Percentiles rank a stretch among this genome's conserved stretches.
These are phyloP conservation scores for Octomys mimax DNA, from an alignment of 2,797 vertebrate genomes.

Conservation along the genomic window DNA sequence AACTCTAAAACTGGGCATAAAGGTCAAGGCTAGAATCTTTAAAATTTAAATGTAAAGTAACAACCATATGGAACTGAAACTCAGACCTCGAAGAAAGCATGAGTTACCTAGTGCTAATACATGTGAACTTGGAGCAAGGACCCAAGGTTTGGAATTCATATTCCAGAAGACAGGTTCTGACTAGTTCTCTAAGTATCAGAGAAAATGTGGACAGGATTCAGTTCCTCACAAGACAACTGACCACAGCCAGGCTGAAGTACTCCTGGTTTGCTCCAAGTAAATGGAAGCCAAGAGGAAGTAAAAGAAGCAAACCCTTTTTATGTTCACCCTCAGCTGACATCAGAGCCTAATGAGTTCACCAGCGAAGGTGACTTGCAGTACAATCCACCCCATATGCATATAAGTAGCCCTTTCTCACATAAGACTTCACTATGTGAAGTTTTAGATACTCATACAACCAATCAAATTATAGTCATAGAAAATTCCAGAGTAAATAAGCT, in stretches of 20 bases:
- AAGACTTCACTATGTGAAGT: background rate
- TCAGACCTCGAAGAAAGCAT: background rate
- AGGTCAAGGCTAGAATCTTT: background rate
- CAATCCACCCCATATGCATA: background rate
- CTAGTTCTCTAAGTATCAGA: background rate
- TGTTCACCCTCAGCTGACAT: background rate
- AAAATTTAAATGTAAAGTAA: slow-evolving; percentile 22
- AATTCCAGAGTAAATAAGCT: background rate
- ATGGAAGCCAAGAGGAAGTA: background rate
- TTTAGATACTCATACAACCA: background rate
- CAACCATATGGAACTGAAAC: background rate
- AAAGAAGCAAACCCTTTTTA: slow-evolving; percentile 6
- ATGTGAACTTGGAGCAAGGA: slow-evolving; percentile 22
- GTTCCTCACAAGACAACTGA: slow-evolving; percentile 32
- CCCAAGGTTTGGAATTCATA: background rate
- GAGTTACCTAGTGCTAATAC: background rate
- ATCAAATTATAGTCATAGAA: background rate
- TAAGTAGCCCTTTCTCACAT: background rate
- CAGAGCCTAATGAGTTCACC: background rate
- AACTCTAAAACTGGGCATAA: background rate
- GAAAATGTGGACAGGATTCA: slow-evolving; percentile 43
- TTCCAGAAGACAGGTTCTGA: background rate
- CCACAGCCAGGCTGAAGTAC: background rate
- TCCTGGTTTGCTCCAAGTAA: slow-evolving; percentile 25
- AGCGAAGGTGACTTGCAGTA: background rate